Percentiles rank a stretch among this genome's conserved stretches.
These are phyloP conservation scores for Cichladusa arquata DNA, from an alignment of 2,113 vertebrate species.

Conservation along the genomic window DNA sequence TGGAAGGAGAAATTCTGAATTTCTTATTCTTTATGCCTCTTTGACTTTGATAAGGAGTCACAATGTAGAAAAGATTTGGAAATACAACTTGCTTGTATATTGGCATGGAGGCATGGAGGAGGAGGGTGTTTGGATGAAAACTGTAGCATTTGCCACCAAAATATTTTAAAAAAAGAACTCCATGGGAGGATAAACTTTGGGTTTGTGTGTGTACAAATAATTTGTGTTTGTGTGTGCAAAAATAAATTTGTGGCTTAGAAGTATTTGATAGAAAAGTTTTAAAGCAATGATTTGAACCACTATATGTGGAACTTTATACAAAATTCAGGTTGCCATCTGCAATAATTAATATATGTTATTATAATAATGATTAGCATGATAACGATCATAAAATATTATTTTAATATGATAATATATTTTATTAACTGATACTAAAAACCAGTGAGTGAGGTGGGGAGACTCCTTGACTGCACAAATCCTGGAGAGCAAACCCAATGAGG, in stretches of 20 bases:
- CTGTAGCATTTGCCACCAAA: background rate
- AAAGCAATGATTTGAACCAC: background rate
- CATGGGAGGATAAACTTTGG: background rate
- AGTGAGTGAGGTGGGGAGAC: background rate
- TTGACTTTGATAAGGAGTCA: constrained; percentile 13
- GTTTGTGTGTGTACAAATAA: background rate
- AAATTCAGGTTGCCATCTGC: background rate
- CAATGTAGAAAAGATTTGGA: background rate
- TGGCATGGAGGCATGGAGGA: background rate
- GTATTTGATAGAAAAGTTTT: background rate
- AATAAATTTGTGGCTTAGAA: background rate
- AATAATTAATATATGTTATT: background rate
- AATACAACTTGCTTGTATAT: background rate
- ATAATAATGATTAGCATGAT: background rate
- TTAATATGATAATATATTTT: background rate
- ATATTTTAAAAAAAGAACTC: background rate
- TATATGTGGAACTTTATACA: background rate
- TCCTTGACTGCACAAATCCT: background rate
- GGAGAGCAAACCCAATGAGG: background rate
- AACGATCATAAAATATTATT: background rate
- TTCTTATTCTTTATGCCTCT: background rate
- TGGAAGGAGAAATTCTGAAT: constrained; percentile 46
- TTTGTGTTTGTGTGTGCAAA: background rate
- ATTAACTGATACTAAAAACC: background rate
- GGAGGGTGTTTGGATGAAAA: background rate